Conservation (phyloP, 2,797 vertebrate species). For the Vultur gryphus region DNA sequence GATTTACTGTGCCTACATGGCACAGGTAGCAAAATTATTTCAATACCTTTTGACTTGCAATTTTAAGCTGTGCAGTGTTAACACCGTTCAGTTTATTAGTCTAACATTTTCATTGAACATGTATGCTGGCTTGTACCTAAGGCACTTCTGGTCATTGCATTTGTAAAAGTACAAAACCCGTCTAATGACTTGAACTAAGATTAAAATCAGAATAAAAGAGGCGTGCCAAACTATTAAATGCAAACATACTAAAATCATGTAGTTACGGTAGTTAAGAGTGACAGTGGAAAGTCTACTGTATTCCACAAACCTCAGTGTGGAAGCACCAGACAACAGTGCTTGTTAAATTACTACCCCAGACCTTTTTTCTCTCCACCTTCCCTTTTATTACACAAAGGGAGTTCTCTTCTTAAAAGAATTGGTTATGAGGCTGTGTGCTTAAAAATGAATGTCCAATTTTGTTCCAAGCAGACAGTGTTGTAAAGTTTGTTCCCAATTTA, state of each 20-base stretch:
- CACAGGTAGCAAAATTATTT: not conserved
- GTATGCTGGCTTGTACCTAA: not conserved
- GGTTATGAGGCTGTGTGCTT: slow-evolving; percentile 45
- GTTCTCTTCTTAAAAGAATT: slow-evolving; percentile 36
- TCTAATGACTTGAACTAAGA: not conserved
- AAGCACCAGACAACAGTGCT: not conserved
- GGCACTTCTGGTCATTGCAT: not conserved
- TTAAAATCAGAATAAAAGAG: not conserved
- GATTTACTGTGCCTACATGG: not conserved
- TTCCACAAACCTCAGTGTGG: not conserved
- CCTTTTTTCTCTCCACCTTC: slow-evolving; percentile 15
- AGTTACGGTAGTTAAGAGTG: not conserved
- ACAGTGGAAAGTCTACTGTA: not conserved
- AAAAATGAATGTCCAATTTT: slow-evolving; percentile 53
- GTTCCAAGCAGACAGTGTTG: slow-evolving; percentile 31
- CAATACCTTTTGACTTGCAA: not conserved
- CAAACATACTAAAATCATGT: not conserved
- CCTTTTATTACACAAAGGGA: slow-evolving; percentile 45
- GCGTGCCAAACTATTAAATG: fast-evolving
- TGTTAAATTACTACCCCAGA: slow-evolving; percentile 43
- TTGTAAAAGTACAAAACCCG: not conserved
- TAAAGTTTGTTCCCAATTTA: slow-evolving; percentile 54
- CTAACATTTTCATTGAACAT: not conserved
- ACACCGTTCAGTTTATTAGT: not conserved
- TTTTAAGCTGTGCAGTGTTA: not conserved